These are phyloP conservation scores for Globodera ellingtonae DNA, from an alignment of 1,140 invertebrate species.

Conservation along the genomic window DNA sequence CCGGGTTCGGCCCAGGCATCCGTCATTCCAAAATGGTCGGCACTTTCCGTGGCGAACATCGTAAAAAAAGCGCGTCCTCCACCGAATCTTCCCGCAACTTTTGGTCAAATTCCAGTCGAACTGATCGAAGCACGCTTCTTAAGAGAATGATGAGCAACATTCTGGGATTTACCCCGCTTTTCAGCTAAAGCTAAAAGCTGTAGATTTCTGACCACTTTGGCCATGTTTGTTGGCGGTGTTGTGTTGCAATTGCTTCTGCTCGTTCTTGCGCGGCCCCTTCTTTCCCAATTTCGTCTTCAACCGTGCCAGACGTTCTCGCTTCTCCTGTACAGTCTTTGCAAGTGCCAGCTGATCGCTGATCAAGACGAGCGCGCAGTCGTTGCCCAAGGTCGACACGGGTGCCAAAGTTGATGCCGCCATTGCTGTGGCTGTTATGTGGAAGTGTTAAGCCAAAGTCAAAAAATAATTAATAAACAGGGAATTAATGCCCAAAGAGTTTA, in stretches of 20 bases:
- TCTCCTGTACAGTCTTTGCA: neutral
- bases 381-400: neutral
- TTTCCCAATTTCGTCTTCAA: neutral
- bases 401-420: conserved; percentile 32
- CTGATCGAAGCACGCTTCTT: conserved; percentile 24
- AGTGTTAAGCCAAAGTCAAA: neutral
- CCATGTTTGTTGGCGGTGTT: neutral
- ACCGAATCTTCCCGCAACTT: conserved; percentile 13
- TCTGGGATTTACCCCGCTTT: too few species aligned
- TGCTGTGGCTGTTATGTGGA: conserved; percentile 11
- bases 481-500: neutral
- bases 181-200: neutral
- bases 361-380: neutral
- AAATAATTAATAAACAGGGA: neutral
- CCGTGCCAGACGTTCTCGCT: neutral
- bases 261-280: neutral
- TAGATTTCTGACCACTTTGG: neutral
- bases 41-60: conserved; percentile 14
- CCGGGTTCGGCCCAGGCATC: neutral
- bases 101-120: conserved; percentile 25
- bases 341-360: neutral
- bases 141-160: neutral
- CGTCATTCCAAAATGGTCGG: conserved; percentile 30
- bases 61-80: conserved; percentile 26
- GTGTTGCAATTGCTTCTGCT: neutral